Conservation (phyloP, 64 coral and sea anemone species). For the Porites lutea region DNA sequence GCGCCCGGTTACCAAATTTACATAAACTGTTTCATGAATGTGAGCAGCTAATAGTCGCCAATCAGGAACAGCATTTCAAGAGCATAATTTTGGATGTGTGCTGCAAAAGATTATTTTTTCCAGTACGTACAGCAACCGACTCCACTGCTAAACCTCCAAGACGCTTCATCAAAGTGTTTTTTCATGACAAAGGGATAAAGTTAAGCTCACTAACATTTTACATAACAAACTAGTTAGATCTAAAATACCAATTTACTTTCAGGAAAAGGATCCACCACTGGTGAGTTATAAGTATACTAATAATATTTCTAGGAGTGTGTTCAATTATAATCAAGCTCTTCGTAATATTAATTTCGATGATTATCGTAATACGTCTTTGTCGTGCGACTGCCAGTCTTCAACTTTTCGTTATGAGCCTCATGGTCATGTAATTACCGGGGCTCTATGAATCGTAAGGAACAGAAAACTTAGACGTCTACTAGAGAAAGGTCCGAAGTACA, state of each 20-base stretch:
- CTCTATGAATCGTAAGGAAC: no score
- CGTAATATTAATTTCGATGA: slow-evolving; percentile 1
- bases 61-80: no score
- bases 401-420: slow-evolving; percentile 29
- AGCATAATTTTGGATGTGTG: no score
- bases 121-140: no score
- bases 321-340: slow-evolving; percentile 46
- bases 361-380: not conserved
- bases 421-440: no score
- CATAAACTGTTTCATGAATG: not conserved
- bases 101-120: no score
- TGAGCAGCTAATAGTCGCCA: no score
- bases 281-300: not conserved
- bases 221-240: slow-evolving; percentile 1
- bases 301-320: slow-evolving; percentile 33
- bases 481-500: no score
- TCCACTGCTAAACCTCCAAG: no score
- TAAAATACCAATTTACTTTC: not conserved
- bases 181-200: not conserved
- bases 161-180: not conserved
- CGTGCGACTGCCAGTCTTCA: slow-evolving; percentile 32
- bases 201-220: not conserved
- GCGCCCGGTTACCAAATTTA: not conserved
- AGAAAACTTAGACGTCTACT: no score
- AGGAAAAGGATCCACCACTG: not conserved